Conservation (phyloP, 2,888 invertebrate species). For the Urechis unicinctus region DNA sequence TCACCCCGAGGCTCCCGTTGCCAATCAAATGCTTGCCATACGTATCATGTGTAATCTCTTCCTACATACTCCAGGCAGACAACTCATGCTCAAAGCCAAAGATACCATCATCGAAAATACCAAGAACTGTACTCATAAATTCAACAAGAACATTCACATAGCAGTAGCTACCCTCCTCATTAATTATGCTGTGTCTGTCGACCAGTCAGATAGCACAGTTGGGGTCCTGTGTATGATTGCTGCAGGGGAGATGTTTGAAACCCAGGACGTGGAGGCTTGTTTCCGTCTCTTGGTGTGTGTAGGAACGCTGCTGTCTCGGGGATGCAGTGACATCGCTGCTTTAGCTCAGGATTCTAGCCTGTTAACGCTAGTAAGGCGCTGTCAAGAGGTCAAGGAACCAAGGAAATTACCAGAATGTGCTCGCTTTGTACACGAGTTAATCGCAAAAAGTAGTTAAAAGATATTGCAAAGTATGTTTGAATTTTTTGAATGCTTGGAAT, state of each 20-base stretch:
- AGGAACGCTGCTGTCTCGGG: slow-evolving; percentile 60
- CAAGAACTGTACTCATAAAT: slow-evolving; percentile 21
- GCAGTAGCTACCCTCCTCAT: slow-evolving; percentile 68
- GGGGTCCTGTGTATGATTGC: slow-evolving; percentile 34
- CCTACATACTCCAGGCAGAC: slow-evolving; percentile 55
- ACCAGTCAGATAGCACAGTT: slow-evolving; percentile 28
- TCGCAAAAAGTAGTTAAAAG: too few relatives aligned
- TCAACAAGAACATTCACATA: slow-evolving; percentile 58
- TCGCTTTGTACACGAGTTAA: too few relatives aligned
- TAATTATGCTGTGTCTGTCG: slow-evolving; percentile 61
- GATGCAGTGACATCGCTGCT: too few relatives aligned
- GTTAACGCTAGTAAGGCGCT: too few relatives aligned
- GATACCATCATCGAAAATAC: slow-evolving; percentile 30
- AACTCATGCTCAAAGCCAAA: slow-evolving; percentile 26
- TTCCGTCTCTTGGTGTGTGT: slow-evolving; percentile 71
- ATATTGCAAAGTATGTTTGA: too few relatives aligned
- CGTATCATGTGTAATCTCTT: slow-evolving; percentile 72
- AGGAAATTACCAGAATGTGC: too few relatives aligned
- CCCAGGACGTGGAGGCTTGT: slow-evolving; percentile 68
- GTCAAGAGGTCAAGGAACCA: too few relatives aligned
- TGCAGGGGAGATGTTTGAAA: slow-evolving; percentile 35
- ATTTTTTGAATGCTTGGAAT: too few relatives aligned
- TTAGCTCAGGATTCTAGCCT: too few relatives aligned
- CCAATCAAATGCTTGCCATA: slow-evolving; percentile 53
- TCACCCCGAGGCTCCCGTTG: slow-evolving; percentile 21